phyloP scores from a whole-genome alignment of 2,888 invertebrate genomes.

The Cremastinae sp. region DNA sequence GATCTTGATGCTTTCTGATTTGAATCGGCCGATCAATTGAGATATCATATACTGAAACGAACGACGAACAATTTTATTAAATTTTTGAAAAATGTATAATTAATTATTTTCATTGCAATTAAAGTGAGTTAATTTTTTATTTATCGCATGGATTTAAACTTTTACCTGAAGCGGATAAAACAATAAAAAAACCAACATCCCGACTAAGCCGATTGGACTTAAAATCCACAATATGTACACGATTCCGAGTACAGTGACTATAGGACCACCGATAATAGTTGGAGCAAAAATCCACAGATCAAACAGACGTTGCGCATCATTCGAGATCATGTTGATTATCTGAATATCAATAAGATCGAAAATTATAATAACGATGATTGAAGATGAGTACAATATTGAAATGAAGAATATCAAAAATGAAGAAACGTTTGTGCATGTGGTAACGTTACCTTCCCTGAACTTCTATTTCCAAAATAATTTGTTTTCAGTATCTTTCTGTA shows the following conservation, averaged over 20 bases:
- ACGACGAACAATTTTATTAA: background rate
- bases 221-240: conserved; percentile 81
- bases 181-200: conserved; percentile 80
- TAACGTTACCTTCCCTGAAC: conserved; percentile 77
- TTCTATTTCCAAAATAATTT: conserved; percentile 79
- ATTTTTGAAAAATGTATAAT: background rate
- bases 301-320: conserved; percentile 82
- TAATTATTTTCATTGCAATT: background rate
- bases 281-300: conserved; percentile 82
- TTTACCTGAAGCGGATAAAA: conserved; percentile 83
- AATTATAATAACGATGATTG: too few relatives aligned
- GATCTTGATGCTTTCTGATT: conserved; percentile 66
- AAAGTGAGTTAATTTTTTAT: background rate
- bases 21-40: conserved; percentile 77
- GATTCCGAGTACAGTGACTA: conserved; percentile 80
- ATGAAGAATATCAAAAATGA: background rate
- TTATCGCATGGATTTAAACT: background rate
- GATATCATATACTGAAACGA: conserved; percentile 79
- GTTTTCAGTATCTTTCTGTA: conserved; percentile 78
- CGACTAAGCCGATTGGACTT: conserved; percentile 81
- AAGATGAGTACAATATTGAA: too few relatives aligned
- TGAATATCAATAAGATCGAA: conserved; percentile 70
- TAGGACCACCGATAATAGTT: conserved; percentile 82
- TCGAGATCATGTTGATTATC: conserved; percentile 83
- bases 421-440: background rate